Base-by-base conservation (phyloP, 2,113 vertebrate genomes). In the Uria aalge region DNA sequence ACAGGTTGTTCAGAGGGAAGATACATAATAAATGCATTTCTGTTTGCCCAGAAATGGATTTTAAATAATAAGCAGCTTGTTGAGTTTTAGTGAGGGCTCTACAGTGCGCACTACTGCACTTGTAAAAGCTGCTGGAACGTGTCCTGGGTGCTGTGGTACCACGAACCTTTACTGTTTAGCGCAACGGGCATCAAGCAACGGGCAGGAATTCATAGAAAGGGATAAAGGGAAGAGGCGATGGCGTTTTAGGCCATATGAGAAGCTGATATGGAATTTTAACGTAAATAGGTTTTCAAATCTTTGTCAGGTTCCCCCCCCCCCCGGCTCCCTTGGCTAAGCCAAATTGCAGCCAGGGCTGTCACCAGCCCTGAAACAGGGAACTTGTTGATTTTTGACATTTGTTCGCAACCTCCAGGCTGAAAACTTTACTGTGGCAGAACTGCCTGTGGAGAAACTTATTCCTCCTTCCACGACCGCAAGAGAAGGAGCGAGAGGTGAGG, bases 291-390 rank as follows among this genome's bases (percentile, higher is more conserved):
- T 72, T 91, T 74, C 48, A 27, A 29, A 74, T 53, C n/a, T 79
- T 50, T 53, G 43, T 24, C 34, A 9, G 15, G 29, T 11, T 36
- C 22, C 1, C 0, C 7, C 12, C 20, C 1, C 0, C 8, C 12
- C 17, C 3, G 9, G 2, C n/a, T 43, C 12, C 24, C 29, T 18
- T n/a, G 43, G 56, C 24, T 59, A 74, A 50, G 29, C 20, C 23
- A 29, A 50, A 27, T 8, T 30, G 60, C 53, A 45, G 41, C 32
- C 34, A 43, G 76, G 36, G 34, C 53, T 2, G 13, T 64, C 68
- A 56, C 47, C 69, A 64, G 52, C 50, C 67, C 52, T 32, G 17
- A 69, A 55, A 23, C 19, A 26, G 40, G 36, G 30, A 73, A 77
- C 29, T 55, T 52, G 23, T 72, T 56, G 64, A 59, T 62, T 76